Evolutionary conservation across 2,113 vertebrate species (phyloP).

Genomic region (Corythornis madagascariensis): DNA sequence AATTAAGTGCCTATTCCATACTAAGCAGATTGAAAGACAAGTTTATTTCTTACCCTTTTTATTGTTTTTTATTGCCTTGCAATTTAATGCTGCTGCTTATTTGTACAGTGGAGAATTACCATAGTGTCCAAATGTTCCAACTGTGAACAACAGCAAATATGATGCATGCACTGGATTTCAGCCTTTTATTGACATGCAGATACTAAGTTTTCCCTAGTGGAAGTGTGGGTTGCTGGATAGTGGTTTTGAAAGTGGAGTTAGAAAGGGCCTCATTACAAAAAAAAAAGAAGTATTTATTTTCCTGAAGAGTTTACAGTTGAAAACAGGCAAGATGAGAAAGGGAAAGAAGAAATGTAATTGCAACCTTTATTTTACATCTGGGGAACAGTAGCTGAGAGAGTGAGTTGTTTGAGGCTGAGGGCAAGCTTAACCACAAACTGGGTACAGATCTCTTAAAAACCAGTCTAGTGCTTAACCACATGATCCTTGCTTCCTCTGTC

Average conservation of each 20-base stretch:
- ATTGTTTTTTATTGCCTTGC: neutral
- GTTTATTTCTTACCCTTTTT: neutral
- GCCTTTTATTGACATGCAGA: neutral
- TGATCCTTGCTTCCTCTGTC: neutral
- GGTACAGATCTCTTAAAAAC: neutral
- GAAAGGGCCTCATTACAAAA: neutral
- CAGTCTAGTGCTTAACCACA: neutral
- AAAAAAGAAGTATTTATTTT: neutral
- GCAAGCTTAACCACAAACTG: constrained; percentile 2
- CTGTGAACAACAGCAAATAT: neutral
- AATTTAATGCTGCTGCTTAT: neutral
- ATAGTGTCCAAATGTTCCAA: neutral
- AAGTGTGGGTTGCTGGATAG: neutral
- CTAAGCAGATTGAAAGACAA: neutral
- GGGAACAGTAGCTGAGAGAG: neutral
- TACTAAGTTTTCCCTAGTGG: neutral
- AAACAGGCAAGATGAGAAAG: neutral
- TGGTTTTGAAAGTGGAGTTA: neutral
- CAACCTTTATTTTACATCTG: neutral
- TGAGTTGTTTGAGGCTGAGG: neutral
- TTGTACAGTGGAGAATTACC: neutral
- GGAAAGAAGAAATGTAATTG: neutral
- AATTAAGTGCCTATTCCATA: neutral
- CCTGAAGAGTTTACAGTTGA: neutral
- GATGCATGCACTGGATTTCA: neutral